These are phyloP conservation scores for Panzeria rudis DNA, from an alignment of 2,888 invertebrate species.

Conservation along the genomic window DNA sequence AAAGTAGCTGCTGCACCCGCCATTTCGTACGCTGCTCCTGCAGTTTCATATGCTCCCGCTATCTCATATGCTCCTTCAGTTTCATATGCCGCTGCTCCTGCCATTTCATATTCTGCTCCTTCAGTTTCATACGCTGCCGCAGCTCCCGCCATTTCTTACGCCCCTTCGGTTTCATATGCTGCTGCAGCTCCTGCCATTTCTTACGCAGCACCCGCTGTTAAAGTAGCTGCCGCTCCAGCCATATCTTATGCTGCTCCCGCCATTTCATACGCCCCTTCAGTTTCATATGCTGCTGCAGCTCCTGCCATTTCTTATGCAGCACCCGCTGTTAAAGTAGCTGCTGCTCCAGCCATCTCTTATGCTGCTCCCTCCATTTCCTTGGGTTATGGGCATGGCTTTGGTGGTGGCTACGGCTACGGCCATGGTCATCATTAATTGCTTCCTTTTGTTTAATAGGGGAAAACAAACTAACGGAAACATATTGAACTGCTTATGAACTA, in stretches of 20 bases:
- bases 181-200: constrained; percentile 69
- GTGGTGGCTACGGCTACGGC: constrained; percentile 72
- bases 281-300: constrained; percentile 66
- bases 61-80: constrained; percentile 64
- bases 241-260: constrained; percentile 75
- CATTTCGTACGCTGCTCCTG: constrained; percentile 49
- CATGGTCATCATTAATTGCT: constrained; percentile 70
- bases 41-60: constrained; percentile 56
- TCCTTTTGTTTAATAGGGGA: background rate
- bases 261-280: constrained; percentile 56
- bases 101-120: constrained; percentile 76
- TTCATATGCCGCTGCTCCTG: constrained; percentile 73
- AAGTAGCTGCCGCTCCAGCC: constrained; percentile 74
- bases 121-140: constrained; percentile 73
- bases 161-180: constrained; percentile 47
- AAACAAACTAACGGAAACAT: background rate
- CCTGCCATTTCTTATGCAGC: constrained; percentile 64
- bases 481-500: constrained; percentile 27
- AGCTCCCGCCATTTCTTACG: constrained; percentile 54
- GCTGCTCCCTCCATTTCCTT: constrained; percentile 72
- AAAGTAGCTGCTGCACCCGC: constrained; percentile 70
- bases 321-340: constrained; percentile 72
- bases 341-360: constrained; percentile 77
- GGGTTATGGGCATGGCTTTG: constrained; percentile 71
- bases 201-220: constrained; percentile 69